phyloP scores from a whole-genome alignment of 2,888 invertebrate genomes.

The Spatulosminthurus flaviceps region DNA sequence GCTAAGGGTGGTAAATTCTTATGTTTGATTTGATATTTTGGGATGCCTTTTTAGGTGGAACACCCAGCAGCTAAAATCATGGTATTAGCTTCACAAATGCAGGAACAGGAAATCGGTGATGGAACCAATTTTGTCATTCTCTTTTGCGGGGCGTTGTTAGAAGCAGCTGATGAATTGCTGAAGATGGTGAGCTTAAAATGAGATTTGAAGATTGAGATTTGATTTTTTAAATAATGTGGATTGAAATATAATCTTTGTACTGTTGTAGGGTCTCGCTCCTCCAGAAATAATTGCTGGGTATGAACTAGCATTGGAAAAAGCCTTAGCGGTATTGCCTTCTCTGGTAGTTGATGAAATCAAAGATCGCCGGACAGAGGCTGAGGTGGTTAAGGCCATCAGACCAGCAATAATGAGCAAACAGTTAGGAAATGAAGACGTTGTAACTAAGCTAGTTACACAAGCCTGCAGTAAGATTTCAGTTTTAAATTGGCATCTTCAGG shows the following conservation, averaged over 20 bases:
- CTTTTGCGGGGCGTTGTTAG: constrained; percentile 89
- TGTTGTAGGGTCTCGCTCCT: constrained; percentile 84
- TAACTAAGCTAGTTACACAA: constrained; percentile 83
- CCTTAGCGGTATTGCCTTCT: constrained; percentile 87
- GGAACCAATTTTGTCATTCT: constrained; percentile 98
- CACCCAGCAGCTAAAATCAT: constrained; percentile 98
- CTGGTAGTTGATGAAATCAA: constrained; percentile 82
- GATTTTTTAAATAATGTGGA: too few species aligned
- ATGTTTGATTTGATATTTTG: neutral
- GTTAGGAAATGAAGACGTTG: constrained; percentile 94
- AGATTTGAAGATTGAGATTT: neutral
- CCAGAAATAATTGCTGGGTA: constrained; percentile 96
- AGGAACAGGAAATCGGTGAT: constrained; percentile 98
- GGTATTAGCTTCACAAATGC: constrained; percentile 96
- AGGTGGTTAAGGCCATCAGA: constrained; percentile 78
- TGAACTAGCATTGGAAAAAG: constrained; percentile 87
- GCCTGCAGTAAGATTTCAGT: constrained; percentile 82
- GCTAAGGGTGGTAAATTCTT: neutral
- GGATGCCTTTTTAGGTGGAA: constrained; percentile 73
- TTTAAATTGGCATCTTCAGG: constrained; percentile 92
- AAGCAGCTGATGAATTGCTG: constrained; percentile 90
- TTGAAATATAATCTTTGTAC: constrained; percentile 11
- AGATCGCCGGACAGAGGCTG: constrained; percentile 72
- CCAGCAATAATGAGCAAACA: constrained; percentile 97
- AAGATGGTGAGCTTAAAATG: constrained; percentile 72